These are phyloP conservation scores for Drosophila mercatorum DNA, from an alignment of 2,888 invertebrate species.

Conservation along the genomic window DNA sequence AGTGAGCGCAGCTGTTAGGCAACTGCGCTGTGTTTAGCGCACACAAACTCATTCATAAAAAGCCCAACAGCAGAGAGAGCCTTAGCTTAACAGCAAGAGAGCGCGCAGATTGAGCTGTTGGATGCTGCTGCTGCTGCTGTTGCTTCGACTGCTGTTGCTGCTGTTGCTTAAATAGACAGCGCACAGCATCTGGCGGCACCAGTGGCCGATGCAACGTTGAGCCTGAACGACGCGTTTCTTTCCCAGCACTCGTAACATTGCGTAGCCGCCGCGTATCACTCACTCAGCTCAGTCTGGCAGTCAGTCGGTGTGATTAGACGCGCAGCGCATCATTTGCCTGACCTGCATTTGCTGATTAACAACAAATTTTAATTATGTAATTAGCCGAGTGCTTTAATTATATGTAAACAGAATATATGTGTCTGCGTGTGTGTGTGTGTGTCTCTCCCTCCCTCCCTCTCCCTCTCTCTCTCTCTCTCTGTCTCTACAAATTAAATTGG, in stretches of 20 bases:
- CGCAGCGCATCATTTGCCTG: conserved; percentile 19
- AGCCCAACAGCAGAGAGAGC: conserved; percentile 13
- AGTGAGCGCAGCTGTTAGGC: conserved; percentile 17
- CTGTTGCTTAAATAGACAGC: conserved; percentile 57
- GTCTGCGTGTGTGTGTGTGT: background rate
- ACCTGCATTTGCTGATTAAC: conserved; percentile 49
- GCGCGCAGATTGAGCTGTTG: conserved; percentile 42
- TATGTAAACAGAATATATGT: conserved; percentile 31
- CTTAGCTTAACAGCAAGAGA: conserved; percentile 13
- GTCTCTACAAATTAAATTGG: conserved; percentile 15
- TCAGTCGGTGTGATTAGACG: conserved; percentile 2
- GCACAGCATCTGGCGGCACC: conserved; percentile 64
- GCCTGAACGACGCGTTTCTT: conserved; percentile 32
- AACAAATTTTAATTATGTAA: conserved; percentile 46
- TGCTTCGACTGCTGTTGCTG: conserved; percentile 8
- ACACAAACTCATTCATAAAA: conserved; percentile 68
- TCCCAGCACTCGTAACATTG: background rate
- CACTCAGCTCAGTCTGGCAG: conserved; percentile 13
- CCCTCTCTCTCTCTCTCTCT: background rate
- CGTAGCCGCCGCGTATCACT: conserved; percentile 37
- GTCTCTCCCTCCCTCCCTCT: too few species aligned
- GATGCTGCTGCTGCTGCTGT: conserved; percentile 39
- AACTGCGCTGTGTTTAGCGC: conserved; percentile 41
- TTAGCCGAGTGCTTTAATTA: conserved; percentile 35
- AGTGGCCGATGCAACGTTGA: conserved; percentile 63